Conservation (phyloP, 1,140 invertebrate genomes). For the Apis dorsata region DNA sequence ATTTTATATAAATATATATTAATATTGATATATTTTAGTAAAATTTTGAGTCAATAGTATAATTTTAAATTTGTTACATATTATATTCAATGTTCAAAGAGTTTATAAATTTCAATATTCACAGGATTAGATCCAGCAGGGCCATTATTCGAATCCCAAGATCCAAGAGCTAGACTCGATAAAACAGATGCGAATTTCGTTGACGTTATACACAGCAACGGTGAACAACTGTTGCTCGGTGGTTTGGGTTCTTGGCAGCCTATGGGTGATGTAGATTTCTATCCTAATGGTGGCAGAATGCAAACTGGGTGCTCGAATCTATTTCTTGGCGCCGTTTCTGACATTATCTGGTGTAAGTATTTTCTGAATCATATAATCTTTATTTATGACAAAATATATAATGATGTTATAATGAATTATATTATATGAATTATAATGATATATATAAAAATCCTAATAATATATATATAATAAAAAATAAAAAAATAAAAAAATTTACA, state of each 20-base stretch:
- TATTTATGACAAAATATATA: too few relatives aligned
- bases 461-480: too few relatives aligned
- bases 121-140: conserved; percentile 93
- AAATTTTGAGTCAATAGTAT: too few relatives aligned
- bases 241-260: conserved; percentile 91
- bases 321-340: conserved; percentile 93
- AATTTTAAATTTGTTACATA: too few relatives aligned
- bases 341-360: conserved; percentile 92
- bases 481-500: too few relatives aligned
- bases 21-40: too few relatives aligned
- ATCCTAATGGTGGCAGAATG: conserved; percentile 93
- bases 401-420: too few relatives aligned
- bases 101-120: conserved; percentile 27
- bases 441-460: too few relatives aligned
- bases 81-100: too few relatives aligned
- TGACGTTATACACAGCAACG: conserved; percentile 97
- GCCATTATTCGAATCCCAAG: conserved; percentile 93
- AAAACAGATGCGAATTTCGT: conserved; percentile 93
- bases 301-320: conserved; percentile 92
- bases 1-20: too few relatives aligned
- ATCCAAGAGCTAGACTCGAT: conserved; percentile 89
- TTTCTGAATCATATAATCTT: too few relatives aligned
- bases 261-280: conserved; percentile 95
- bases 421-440: too few relatives aligned
- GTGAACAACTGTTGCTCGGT: conserved; percentile 91